phyloP scores from a whole-genome alignment of 2,113 vertebrate genomes.

The Melanerpes aurifrons region DNA sequence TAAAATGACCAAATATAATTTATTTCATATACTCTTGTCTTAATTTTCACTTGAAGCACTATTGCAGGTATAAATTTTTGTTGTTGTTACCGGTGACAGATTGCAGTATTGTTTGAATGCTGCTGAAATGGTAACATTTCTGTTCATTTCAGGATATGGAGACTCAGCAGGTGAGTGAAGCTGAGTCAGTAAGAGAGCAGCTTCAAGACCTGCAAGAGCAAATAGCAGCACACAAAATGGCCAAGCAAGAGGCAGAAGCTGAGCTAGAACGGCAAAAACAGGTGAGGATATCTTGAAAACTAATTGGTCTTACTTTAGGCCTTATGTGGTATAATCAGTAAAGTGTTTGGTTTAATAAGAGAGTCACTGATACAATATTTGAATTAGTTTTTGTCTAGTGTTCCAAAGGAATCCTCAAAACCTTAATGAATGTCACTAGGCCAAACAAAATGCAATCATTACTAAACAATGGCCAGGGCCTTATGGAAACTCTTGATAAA shows the following conservation, averaged over 20 bases:
- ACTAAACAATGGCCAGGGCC: not conserved
- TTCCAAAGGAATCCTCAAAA: not conserved
- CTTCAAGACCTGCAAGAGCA: conserved; percentile 89
- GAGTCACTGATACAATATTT: not conserved
- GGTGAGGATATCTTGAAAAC: conserved; percentile 66
- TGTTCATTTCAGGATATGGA: conserved; percentile 86
- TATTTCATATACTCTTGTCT: not conserved
- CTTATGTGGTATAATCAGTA: not conserved
- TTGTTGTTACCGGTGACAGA: not conserved
- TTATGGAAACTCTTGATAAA: not conserved
- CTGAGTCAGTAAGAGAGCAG: conserved; percentile 89
- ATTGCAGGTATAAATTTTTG: not conserved
- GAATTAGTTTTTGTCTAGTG: not conserved
- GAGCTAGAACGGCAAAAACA: conserved; percentile 94
- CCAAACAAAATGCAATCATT: not conserved
- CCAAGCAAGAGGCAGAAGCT: conserved; percentile 88
- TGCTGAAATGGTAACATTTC: not conserved
- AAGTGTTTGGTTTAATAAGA: not conserved
- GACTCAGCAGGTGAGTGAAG: conserved; percentile 87
- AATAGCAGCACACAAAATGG: conserved; percentile 76
- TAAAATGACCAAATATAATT: not conserved
- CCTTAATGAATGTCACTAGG: not conserved
- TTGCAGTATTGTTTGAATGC: not conserved
- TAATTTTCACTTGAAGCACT: not conserved
- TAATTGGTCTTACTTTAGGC: not conserved